A percentile compares a stretch with the other conserved stretches of the same genome.
Evolutionary conservation across 1,140 invertebrate genomes (phyloP).

Genomic region (Sminthurinus signatus): DNA sequence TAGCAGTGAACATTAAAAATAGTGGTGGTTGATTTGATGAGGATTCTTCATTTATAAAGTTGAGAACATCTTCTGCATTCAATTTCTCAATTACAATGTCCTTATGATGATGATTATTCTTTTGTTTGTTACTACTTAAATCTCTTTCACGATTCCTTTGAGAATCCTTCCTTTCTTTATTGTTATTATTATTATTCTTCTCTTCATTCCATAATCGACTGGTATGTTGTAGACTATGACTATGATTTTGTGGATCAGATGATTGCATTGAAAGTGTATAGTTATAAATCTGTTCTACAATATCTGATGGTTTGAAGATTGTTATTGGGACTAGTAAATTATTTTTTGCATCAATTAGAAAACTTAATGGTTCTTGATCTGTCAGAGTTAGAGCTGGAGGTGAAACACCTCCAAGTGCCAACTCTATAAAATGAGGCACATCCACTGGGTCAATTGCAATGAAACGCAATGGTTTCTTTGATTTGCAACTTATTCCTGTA

Average conservation of each 20-base stretch:
- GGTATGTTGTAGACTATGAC: background rate
- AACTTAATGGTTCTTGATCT: slow-evolving; percentile 28
- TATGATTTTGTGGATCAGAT: too few species aligned
- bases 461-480: slow-evolving; percentile 28
- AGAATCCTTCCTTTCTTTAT: background rate
- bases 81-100: slow-evolving; percentile 10
- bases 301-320: slow-evolving; percentile 33
- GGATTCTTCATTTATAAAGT: slow-evolving; percentile 3
- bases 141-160: too few species aligned
- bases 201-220: background rate
- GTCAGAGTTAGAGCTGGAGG: background rate
- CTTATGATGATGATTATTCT: too few species aligned
- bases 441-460: slow-evolving; percentile 37
- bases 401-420: slow-evolving; percentile 25
- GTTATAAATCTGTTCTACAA: slow-evolving; percentile 30
- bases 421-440: slow-evolving; percentile 34
- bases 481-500: slow-evolving; percentile 32
- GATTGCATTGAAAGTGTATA: slow-evolving; percentile 14
- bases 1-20: slow-evolving; percentile 32
- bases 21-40: slow-evolving; percentile 6
- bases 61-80: slow-evolving; percentile 10
- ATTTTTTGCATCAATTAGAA: slow-evolving; percentile 38
- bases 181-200: background rate
- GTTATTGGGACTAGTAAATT: background rate
- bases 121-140: too few species aligned